These are phyloP conservation scores for Borostomias antarcticus DNA, from an alignment of 2,797 vertebrate species.

Conservation along the genomic window DNA sequence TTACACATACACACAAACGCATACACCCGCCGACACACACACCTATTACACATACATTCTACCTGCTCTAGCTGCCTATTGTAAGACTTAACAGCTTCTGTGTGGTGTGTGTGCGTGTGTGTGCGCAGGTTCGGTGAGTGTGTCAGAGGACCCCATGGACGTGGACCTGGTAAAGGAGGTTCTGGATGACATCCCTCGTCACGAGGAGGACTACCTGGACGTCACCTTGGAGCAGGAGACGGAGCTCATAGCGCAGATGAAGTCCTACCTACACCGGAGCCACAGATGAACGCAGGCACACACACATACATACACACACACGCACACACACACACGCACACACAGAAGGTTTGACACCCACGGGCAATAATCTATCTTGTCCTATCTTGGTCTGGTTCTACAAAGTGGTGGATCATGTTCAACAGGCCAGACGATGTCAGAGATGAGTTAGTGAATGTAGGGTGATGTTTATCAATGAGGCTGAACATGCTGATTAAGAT, in stretches of 20 bases:
- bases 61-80: background rate
- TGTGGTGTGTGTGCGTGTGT: constrained; percentile 29
- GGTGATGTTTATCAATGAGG: too few species aligned
- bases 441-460: too few species aligned
- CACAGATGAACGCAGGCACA: background rate
- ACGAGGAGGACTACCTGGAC: constrained; percentile 96
- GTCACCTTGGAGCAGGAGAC: constrained; percentile 92
- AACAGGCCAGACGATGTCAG: too few species aligned
- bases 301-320: background rate
- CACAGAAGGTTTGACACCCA: too few species aligned
- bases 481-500: too few species aligned
- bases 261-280: constrained; percentile 74
- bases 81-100: background rate
- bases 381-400: too few species aligned
- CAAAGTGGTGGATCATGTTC: too few species aligned
- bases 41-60: background rate
- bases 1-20: background rate
- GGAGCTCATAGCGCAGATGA: constrained; percentile 82
- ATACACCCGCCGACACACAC: background rate
- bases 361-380: too few species aligned
- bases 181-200: constrained; percentile 88
- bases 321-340: too few species aligned
- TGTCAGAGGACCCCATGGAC: constrained; percentile 77
- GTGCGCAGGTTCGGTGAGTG: constrained; percentile 68
- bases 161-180: constrained; percentile 88